Evolutionary conservation across 2,888 invertebrate genomes (phyloP).

Genomic region (Athripsodes cinereus): DNA sequence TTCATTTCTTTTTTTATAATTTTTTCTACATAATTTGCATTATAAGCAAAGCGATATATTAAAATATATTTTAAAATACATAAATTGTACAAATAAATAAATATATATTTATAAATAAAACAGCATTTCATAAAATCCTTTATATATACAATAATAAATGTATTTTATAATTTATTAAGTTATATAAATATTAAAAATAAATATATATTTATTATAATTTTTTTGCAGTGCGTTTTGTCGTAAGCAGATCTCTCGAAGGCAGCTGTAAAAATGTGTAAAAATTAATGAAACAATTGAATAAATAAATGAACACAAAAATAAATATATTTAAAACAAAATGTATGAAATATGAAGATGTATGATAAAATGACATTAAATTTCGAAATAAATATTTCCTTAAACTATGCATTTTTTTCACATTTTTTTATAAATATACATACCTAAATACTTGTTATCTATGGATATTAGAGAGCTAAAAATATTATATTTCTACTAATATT

Average conservation of each 20-base stretch:
- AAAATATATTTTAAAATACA: too few relatives aligned
- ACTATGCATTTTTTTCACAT: too few relatives aligned
- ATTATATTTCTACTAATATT: too few relatives aligned
- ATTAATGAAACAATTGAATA: slow-evolving; percentile 9
- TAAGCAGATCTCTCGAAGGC: slow-evolving; percentile 52
- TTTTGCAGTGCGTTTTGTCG: slow-evolving; percentile 39
- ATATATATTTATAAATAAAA: not conserved
- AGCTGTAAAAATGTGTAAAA: slow-evolving; percentile 19
- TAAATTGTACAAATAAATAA: not conserved
- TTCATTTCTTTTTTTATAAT: too few relatives aligned
- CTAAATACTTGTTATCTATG: too few relatives aligned
- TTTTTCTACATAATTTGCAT: too few relatives aligned
- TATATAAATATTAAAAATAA: slow-evolving; percentile 4
- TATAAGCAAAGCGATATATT: too few relatives aligned
- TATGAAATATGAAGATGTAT: not conserved
- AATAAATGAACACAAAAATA: slow-evolving; percentile 2
- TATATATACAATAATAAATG: not conserved
- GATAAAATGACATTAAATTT: not conserved
- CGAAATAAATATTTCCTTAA: not conserved
- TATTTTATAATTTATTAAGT: slow-evolving; percentile 5
- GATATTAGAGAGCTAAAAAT: too few relatives aligned
- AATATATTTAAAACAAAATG: not conserved
- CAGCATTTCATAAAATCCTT: not conserved
- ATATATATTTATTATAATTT: too few relatives aligned
- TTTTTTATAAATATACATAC: too few relatives aligned